Evolutionary conservation across 2,797 vertebrate species (phyloP), one percentile per base, ranked within the genome.

Genomic region (Sarcophilus harrisii): DNA sequence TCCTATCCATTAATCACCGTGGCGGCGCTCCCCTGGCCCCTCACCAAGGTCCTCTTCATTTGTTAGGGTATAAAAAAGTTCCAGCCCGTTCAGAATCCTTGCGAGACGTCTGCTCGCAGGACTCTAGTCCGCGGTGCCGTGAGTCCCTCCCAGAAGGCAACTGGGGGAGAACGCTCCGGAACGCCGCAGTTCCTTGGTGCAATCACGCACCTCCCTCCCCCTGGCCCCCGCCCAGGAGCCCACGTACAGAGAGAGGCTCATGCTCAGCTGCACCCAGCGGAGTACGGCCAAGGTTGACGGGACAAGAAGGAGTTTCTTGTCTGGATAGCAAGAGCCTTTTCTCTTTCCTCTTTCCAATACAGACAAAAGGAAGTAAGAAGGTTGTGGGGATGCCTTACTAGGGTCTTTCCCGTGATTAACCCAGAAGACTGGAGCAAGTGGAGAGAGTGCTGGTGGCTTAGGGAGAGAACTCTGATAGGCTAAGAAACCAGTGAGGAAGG

Each of bases 21-120:
- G 38, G 92, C 52, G 60, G 90, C 38, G 91, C 52, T 93, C 95
- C 59, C 58, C 93, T 92, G 60, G 96, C 89, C 92, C 59, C n/a
- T 96, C 66, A 96, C 28, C 94, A 95, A 93, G 60, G 96, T 95
- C 59, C 96, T 81, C 55, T 95, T 95, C 95, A 95, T 52, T 45
- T 49, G 4, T 92, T 97, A 91, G 58, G 89, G 94, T 93, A 96
- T 14, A 45, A 96, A 93, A 38, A 87, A 94, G 45, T 93, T 96
- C 92, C 95, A 58, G 29, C 94, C 32, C 92, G 32, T 94, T 95
- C 73, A 96, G 96, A 96, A 94, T 55, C 18, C 92, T 29, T 73
- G 45, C 90, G 95, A 95, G 90, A 95, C 92, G 96, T 94, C 95
- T 92, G 94, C 95, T 96, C 52, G 92, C 96, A 94, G 96, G 28